phyloP scores from a whole-genome alignment of 2,113 vertebrate species.

The Stomatorhinus ivindoensis region DNA sequence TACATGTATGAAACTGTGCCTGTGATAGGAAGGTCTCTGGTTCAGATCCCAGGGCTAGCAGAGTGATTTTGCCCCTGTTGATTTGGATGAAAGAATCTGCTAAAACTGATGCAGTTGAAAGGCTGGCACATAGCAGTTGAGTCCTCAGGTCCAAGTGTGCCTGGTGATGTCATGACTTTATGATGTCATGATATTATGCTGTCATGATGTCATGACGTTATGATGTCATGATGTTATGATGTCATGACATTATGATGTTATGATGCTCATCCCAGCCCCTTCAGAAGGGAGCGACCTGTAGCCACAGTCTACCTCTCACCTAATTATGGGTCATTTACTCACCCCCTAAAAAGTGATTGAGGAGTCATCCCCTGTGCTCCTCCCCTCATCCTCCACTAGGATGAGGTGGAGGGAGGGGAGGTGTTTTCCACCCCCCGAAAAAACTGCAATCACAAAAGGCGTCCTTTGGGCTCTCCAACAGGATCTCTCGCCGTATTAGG shows the following conservation, averaged over 20 bases:
- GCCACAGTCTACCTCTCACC: not conserved
- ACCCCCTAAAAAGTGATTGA: not conserved
- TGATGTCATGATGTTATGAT: not conserved
- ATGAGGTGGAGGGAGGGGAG: conserved; percentile 48
- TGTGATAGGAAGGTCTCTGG: not conserved
- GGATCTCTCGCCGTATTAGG: conserved; percentile 52
- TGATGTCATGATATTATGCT: no score
- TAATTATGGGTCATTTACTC: not conserved
- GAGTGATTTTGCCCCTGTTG: not conserved
- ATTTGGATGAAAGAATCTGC: not conserved
- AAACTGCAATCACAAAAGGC: conserved; percentile 57
- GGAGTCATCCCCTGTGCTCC: conserved; percentile 21
- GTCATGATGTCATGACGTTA: no score
- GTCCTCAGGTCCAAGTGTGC: not conserved
- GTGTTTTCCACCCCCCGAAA: conserved; percentile 35
- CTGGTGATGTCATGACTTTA: not conserved
- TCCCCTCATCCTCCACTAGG: conserved; percentile 47
- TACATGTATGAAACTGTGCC: not conserved
- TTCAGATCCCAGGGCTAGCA: not conserved
- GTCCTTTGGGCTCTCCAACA: conserved; percentile 13
- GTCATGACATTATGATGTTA: not conserved
- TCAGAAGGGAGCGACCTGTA: not conserved
- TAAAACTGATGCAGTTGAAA: not conserved
- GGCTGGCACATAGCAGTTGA: not conserved
- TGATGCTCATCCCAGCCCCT: not conserved